Evolutionary conservation across 2,797 vertebrate species (phyloP).

Genomic region (Acrocephalus scirpaceus): DNA sequence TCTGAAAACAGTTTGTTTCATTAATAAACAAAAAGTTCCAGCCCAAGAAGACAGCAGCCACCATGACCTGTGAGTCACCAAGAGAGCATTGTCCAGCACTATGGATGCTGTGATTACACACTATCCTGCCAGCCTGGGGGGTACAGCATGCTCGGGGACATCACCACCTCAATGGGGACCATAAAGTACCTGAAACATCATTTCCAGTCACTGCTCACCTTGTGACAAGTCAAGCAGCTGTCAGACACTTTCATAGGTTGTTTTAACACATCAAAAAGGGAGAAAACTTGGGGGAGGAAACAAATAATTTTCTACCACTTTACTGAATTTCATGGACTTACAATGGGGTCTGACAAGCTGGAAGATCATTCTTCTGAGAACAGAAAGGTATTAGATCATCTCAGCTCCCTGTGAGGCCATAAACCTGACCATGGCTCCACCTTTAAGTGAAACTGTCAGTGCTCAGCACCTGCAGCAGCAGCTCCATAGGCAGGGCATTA

Average conservation of each 20-base stretch:
- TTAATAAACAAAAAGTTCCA: not conserved
- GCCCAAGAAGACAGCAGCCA: not conserved
- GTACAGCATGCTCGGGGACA: not conserved
- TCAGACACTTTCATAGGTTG: not conserved
- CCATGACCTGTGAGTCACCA: not conserved
- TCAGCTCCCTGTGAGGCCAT: not conserved
- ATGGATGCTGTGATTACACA: accelerated
- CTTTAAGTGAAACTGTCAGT: not conserved
- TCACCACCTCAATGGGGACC: accelerated
- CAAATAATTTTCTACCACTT: not conserved
- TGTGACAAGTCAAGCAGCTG: not conserved
- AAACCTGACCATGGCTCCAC: not conserved
- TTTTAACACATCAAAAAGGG: not conserved
- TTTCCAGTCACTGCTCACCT: not conserved
- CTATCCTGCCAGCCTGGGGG: not conserved
- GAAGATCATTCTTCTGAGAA: not conserved
- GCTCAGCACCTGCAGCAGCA: not conserved
- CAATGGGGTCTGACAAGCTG: not conserved
- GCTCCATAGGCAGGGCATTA: not conserved
- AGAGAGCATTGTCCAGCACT: not conserved
- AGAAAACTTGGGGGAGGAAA: accelerated
- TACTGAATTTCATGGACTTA: not conserved
- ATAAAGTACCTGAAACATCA: not conserved
- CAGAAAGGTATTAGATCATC: not conserved
- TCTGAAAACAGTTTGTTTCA: not conserved